phyloP scores from a whole-genome alignment of 2,888 invertebrate genomes.

The Tetrapedia diversipes region DNA sequence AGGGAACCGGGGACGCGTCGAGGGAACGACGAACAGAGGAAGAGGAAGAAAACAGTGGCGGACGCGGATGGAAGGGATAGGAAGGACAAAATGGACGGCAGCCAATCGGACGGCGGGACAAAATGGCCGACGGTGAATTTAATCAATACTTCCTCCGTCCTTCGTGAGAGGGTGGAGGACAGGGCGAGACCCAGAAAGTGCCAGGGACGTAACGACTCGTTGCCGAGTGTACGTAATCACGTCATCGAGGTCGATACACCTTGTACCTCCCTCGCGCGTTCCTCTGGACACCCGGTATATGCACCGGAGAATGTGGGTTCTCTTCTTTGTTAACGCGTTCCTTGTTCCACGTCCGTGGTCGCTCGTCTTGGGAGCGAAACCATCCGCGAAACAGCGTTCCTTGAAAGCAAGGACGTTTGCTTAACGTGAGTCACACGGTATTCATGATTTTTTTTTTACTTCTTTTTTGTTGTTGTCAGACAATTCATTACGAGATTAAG shows the following conservation, averaged over 20 bases:
- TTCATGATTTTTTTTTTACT: too few species aligned
- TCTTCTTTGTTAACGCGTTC: constrained; percentile 19
- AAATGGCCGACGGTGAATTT: constrained; percentile 82
- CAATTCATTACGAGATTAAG: background rate
- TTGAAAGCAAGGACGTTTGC: background rate
- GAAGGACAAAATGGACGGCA: constrained; percentile 81
- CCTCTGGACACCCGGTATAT: constrained; percentile 38
- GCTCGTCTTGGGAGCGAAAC: background rate
- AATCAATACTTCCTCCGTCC: constrained; percentile 81
- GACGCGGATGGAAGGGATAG: constrained; percentile 53
- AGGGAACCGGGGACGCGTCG: constrained; percentile 39
- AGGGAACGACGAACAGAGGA: constrained; percentile 38
- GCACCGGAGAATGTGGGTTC: constrained; percentile 9
- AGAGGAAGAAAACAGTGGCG: constrained; percentile 51
- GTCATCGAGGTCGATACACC: constrained; percentile 64
- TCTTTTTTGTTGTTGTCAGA: background rate
- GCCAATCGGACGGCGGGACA: constrained; percentile 78
- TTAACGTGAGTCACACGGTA: background rate
- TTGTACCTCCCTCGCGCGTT: constrained; percentile 7
- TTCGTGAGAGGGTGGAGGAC: constrained; percentile 71
- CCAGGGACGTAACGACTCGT: constrained; percentile 78
- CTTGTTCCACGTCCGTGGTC: constrained; percentile 5
- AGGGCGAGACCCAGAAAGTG: constrained; percentile 76
- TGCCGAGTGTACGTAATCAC: constrained; percentile 78
- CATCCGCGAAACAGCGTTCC: background rate